phyloP scores from a whole-genome alignment of 2,797 vertebrate genomes.

The Tinamus major region DNA sequence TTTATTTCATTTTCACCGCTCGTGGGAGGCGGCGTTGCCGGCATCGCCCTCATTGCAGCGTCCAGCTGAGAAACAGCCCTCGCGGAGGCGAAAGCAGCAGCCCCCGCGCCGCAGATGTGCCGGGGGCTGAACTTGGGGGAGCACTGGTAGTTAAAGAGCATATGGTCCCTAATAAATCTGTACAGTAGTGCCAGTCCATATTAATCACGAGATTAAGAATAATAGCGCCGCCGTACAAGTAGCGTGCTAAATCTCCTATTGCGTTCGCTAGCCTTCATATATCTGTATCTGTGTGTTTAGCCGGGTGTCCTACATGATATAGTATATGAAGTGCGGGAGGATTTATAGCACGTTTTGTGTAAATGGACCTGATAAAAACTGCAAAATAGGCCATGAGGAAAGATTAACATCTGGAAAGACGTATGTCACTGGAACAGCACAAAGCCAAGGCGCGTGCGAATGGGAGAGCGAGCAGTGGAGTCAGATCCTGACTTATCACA shows the following conservation, averaged over 20 bases:
- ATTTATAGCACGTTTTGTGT: slow-evolving; percentile 74
- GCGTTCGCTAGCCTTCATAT: slow-evolving; percentile 69
- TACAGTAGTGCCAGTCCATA: slow-evolving; percentile 77
- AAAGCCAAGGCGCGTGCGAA: not conserved
- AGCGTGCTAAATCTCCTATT: slow-evolving; percentile 71
- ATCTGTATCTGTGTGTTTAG: slow-evolving; percentile 64
- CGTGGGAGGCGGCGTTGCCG: slow-evolving; percentile 51
- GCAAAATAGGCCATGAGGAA: slow-evolving; percentile 62
- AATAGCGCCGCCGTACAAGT: slow-evolving; percentile 71
- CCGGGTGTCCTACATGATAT: slow-evolving; percentile 56
- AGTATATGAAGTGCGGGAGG: slow-evolving; percentile 59
- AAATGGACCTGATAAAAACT: slow-evolving; percentile 73
- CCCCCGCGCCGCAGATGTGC: slow-evolving; percentile 69
- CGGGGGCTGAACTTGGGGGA: slow-evolving; percentile 59
- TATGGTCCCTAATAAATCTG: slow-evolving; percentile 81
- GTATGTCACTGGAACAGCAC: slow-evolving; percentile 68
- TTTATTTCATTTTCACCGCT: slow-evolving; percentile 60
- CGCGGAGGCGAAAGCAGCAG: slow-evolving; percentile 37
- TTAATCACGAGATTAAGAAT: slow-evolving; percentile 78
- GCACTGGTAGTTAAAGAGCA: slow-evolving; percentile 78
- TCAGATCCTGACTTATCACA: not conserved
- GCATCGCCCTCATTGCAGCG: not conserved
- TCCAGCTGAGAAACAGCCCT: slow-evolving; percentile 69
- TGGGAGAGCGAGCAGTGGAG: slow-evolving; percentile 20
- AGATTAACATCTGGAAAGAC: slow-evolving; percentile 80